These are phyloP conservation scores for Tretioscincus oriximinensis DNA, from an alignment of 2,113 vertebrate species.

Conservation along the genomic window DNA sequence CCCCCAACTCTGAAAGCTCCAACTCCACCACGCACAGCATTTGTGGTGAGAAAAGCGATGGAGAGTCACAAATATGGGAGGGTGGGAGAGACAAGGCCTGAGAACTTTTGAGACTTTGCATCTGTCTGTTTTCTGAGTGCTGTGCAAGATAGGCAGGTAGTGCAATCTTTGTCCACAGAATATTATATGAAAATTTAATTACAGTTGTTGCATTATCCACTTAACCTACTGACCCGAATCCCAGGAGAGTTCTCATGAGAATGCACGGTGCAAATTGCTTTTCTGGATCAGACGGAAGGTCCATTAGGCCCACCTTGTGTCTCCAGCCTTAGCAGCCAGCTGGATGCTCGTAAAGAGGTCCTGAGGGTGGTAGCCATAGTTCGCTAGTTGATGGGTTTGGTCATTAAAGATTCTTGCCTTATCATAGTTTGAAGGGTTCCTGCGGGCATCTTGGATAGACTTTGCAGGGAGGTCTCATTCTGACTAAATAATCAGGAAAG, in stretches of 20 bases:
- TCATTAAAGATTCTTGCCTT: not conserved
- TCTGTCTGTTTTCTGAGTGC: not conserved
- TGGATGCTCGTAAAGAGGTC: not conserved
- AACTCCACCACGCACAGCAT: conserved; percentile 80
- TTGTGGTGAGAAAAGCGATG: conserved; percentile 75
- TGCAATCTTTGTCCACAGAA: not conserved
- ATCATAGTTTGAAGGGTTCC: not conserved
- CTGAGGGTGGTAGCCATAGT: not conserved
- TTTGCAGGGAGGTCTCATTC: no score
- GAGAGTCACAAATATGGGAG: not conserved
- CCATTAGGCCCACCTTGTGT: not conserved
- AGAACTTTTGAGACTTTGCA: not conserved
- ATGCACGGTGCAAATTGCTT: not conserved
- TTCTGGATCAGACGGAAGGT: not conserved
- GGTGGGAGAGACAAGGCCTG: not conserved
- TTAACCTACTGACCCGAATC: conserved; percentile 31
- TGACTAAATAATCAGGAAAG: no score
- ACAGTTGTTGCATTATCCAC: conserved; percentile 2
- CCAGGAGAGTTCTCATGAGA: not conserved
- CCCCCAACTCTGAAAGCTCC: conserved; percentile 82
- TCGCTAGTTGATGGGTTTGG: not conserved
- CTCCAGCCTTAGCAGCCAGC: not conserved
- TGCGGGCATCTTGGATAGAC: no score
- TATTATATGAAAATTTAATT: conserved; percentile 33
- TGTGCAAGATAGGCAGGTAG: no score